phyloP scores from a whole-genome alignment of 2,888 invertebrate genomes.

The Brachyopa scutellaris region DNA sequence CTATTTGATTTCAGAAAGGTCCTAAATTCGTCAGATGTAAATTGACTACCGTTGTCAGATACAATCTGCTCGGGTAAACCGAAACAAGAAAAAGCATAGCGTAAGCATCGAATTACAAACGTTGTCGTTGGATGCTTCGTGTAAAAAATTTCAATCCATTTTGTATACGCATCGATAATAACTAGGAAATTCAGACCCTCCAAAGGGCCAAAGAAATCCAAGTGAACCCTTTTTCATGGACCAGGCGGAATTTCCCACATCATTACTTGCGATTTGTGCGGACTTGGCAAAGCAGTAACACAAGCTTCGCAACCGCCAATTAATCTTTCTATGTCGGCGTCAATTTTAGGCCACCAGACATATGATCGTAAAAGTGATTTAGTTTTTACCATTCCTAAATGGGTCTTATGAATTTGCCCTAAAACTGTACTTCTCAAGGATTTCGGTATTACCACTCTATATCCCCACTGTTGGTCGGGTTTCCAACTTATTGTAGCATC shows the following conservation, averaged over 20 bases:
- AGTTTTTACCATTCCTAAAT: constrained; percentile 62
- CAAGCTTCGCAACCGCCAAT: constrained; percentile 31
- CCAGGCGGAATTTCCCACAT: constrained; percentile 68
- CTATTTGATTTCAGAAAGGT: constrained; percentile 32
- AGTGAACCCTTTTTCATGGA: constrained; percentile 78
- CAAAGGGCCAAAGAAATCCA: constrained; percentile 80
- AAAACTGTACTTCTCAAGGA: constrained; percentile 48
- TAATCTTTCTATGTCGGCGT: constrained; percentile 41
- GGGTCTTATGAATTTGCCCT: constrained; percentile 44
- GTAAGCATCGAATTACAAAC: not conserved
- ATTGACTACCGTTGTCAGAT: constrained; percentile 75
- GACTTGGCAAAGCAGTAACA: constrained; percentile 11
- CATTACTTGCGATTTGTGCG: constrained; percentile 21
- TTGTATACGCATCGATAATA: constrained; percentile 78
- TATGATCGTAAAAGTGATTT: constrained; percentile 49
- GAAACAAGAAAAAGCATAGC: constrained; percentile 55
- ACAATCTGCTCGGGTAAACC: constrained; percentile 73
- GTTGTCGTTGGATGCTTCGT: constrained; percentile 9
- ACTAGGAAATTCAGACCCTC: constrained; percentile 75
- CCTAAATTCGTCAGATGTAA: constrained; percentile 57
- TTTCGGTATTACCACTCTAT: constrained; percentile 42
- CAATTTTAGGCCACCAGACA: constrained; percentile 65
- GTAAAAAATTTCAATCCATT: constrained; percentile 79
- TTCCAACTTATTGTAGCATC: too few species aligned
- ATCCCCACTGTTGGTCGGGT: too few species aligned